These are phyloP conservation scores for Taurulus bubalis DNA, from an alignment of 2,113 vertebrate genomes.

Conservation along the genomic window DNA sequence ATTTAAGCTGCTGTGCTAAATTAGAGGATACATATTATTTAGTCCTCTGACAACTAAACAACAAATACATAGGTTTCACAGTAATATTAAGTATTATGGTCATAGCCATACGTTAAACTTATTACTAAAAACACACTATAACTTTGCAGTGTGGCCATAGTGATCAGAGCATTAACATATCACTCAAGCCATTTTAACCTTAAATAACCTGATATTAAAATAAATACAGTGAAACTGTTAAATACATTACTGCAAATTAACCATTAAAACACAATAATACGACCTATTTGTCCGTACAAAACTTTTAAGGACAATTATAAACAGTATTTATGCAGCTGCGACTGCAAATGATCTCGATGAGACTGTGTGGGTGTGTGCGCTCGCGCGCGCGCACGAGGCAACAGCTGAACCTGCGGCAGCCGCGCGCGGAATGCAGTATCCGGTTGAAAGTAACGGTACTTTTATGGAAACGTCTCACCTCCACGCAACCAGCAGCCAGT, in stretches of 20 bases:
- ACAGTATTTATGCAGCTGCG: conserved; percentile 58
- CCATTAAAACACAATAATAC: background rate
- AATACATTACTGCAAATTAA: background rate
- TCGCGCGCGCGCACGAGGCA: conserved; percentile 46
- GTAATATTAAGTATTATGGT: background rate
- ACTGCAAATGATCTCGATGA: conserved; percentile 20
- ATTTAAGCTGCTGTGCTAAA: background rate
- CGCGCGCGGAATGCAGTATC: conserved; percentile 89
- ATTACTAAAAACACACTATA: background rate
- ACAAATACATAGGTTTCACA: background rate
- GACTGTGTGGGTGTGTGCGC: background rate
- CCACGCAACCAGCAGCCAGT: conserved; percentile 73
- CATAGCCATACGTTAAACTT: background rate
- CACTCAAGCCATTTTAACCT: background rate
- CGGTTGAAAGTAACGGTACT: conserved; percentile 88
- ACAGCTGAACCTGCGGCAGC: conserved; percentile 89
- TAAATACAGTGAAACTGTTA: background rate
- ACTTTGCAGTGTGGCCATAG: no score
- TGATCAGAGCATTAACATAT: background rate
- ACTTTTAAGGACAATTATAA: background rate
- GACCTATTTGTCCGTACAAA: background rate
- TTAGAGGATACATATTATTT: background rate
- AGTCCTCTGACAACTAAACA: background rate
- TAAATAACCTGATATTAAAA: background rate
- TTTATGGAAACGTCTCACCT: conserved; percentile 89